These are phyloP conservation scores for Turritopsis dohrnii DNA, from an alignment of 30 jellyfish, hydroid and myxozoan genomes.

Conservation along the genomic window DNA sequence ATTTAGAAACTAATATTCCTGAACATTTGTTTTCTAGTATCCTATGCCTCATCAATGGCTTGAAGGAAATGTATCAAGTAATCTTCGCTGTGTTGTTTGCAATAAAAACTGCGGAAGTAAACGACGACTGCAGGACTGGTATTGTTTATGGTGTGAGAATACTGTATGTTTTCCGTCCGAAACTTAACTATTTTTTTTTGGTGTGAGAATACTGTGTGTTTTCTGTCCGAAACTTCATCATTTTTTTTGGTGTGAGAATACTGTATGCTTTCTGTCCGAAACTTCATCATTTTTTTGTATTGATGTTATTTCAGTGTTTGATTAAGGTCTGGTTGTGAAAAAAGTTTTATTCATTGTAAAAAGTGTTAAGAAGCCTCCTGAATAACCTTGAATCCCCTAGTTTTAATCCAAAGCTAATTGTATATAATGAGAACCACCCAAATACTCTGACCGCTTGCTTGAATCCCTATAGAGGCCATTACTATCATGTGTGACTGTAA, in stretches of 20 bases:
- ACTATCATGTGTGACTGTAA: too few relatives aligned
- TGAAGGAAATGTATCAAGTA: slow-evolving; percentile 82
- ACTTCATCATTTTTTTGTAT: background rate
- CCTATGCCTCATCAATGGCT: slow-evolving; percentile 98
- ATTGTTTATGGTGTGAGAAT: slow-evolving; percentile 93
- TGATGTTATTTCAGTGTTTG: too few relatives aligned
- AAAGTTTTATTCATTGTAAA: too few relatives aligned
- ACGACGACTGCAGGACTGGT: slow-evolving; percentile 82
- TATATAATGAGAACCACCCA: too few relatives aligned
- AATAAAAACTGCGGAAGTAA: slow-evolving; percentile 81
- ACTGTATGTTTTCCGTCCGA: slow-evolving; percentile 42
- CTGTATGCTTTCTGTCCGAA: background rate
- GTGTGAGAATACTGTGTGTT: background rate
- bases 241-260: background rate
- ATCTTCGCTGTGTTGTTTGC: slow-evolving; percentile 67
- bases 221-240: background rate
- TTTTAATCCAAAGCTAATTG: too few relatives aligned
- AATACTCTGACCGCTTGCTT: too few relatives aligned
- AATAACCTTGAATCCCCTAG: too few relatives aligned
- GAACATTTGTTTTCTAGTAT: slow-evolving; percentile 26
- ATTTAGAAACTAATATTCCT: background rate
- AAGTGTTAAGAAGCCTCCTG: too few relatives aligned
- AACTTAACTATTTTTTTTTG: background rate
- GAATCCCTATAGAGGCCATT: too few relatives aligned
- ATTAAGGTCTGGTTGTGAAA: too few relatives aligned